Conservation (phyloP, 2,797 vertebrate genomes). For the Acomys russatus region DNA sequence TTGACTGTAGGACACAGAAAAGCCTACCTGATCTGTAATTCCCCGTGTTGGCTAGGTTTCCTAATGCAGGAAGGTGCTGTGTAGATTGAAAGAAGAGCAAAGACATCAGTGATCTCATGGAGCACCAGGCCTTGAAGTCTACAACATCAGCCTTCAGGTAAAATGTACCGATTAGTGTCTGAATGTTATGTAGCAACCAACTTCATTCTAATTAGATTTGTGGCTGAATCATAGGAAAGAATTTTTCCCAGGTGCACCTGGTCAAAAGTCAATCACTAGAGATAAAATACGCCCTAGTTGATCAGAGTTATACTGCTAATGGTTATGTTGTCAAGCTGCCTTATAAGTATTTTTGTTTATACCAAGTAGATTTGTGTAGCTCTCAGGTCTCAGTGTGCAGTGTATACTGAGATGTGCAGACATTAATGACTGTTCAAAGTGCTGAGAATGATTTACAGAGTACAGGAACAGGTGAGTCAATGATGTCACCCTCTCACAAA, state of each 20-base stretch:
- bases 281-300: background rate
- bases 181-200: background rate
- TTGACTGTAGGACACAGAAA: background rate
- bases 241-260: no score
- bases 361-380: background rate
- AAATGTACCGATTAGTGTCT: background rate
- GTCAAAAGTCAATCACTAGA: background rate
- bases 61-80: background rate
- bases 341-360: no score
- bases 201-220: background rate
- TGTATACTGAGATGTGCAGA: no score
- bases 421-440: no score
- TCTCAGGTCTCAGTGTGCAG: no score
- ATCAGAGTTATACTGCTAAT: background rate
- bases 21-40: background rate
- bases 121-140: accelerated
- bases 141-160: background rate
- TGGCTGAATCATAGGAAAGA: background rate
- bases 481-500: no score
- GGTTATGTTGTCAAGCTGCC: no score
- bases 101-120: accelerated
- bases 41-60: accelerated
- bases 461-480: no score
- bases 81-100: background rate
- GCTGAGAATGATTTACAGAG: no score